phyloP scores from a whole-genome alignment of 2,113 vertebrate genomes.

The Upupa epops region DNA sequence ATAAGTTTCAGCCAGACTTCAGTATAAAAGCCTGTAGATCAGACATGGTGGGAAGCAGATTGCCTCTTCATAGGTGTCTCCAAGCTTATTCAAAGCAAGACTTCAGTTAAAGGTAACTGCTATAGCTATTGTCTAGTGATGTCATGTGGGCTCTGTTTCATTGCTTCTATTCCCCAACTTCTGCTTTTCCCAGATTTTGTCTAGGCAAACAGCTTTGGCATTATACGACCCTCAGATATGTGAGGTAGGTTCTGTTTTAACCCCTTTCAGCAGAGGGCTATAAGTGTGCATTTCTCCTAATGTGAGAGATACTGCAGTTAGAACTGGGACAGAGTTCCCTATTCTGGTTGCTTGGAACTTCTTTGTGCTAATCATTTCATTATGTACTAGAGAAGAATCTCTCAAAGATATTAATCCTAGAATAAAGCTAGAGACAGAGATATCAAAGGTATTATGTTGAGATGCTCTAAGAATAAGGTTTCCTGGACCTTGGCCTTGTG shows the following conservation, averaged over 20 bases:
- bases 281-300: not conserved
- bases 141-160: not conserved
- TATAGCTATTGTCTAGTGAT: not conserved
- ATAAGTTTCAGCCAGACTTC: not conserved
- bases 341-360: not conserved
- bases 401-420: not conserved
- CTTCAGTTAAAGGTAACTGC: not conserved
- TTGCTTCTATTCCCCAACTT: not conserved
- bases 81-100: not conserved
- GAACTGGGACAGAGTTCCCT: not conserved
- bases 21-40: not conserved
- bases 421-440: not conserved
- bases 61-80: not conserved
- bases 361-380: not conserved
- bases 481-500: not conserved
- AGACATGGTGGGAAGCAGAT: not conserved
- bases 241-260: not conserved
- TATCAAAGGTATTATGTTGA: not conserved
- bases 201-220: not conserved
- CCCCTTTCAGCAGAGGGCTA: not conserved
- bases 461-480: not conserved
- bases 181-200: not conserved
- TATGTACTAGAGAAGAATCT: not conserved
- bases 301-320: not conserved
- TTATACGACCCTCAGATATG: not conserved